phyloP scores from a whole-genome alignment of 2,113 vertebrate species.

The Entomyzon cyanotis region DNA sequence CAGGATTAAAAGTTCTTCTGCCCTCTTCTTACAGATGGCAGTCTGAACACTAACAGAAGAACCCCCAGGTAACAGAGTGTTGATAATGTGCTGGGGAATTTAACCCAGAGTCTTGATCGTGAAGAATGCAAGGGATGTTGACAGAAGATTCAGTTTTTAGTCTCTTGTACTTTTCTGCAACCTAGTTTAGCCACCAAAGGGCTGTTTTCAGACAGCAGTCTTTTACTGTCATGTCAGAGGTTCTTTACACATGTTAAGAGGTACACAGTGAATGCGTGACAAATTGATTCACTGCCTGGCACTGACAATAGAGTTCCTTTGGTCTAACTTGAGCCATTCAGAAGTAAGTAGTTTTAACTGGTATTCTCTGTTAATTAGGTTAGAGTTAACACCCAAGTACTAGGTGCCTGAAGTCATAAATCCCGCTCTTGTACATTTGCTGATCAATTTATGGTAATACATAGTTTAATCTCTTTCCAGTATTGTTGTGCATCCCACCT shows the following conservation, averaged over 20 bases:
- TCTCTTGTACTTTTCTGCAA: background rate
- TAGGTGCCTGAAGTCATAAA: background rate
- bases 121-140: background rate
- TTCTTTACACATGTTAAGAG: background rate
- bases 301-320: background rate
- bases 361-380: background rate
- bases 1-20: background rate
- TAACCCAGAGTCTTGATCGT: background rate
- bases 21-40: background rate
- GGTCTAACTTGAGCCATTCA: background rate
- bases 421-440: background rate
- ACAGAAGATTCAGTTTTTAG: background rate
- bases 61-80: background rate
- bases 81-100: background rate
- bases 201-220: background rate
- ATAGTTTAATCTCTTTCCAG: background rate
- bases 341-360: background rate
- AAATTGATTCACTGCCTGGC: background rate
- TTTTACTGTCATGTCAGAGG: background rate
- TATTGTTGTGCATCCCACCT: background rate
- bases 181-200: background rate
- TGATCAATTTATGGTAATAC: background rate
- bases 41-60: background rate
- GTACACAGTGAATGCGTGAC: rapidly evolving
- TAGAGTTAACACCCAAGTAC: background rate